These are phyloP conservation scores for Pyrrhia umbra DNA, from an alignment of 2,888 invertebrate genomes.

Conservation along the genomic window DNA sequence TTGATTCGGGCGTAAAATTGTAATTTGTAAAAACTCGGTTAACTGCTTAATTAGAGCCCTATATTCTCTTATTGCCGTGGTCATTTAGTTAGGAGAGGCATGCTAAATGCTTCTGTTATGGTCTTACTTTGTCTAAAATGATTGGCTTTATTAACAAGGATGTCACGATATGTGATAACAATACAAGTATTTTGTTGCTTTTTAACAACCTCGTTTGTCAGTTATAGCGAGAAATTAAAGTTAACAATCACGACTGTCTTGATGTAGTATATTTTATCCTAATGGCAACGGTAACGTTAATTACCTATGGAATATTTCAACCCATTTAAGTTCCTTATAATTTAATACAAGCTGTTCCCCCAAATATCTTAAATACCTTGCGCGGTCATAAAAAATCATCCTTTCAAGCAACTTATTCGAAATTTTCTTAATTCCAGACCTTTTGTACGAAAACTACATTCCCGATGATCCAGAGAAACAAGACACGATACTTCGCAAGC, in stretches of 20 bases:
- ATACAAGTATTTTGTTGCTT: constrained; percentile 44
- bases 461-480: constrained; percentile 89
- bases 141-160: constrained; percentile 37
- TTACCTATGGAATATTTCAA: not conserved
- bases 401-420: constrained; percentile 6
- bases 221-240: constrained; percentile 48
- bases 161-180: constrained; percentile 52
- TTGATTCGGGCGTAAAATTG: constrained; percentile 85
- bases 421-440: constrained; percentile 85
- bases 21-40: constrained; percentile 74
- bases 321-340: not conserved
- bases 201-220: constrained; percentile 45
- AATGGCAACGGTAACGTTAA: not conserved
- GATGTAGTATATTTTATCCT: not conserved
- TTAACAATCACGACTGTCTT: constrained; percentile 52
- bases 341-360: too few species aligned
- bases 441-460: constrained; percentile 90
- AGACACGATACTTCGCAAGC: constrained; percentile 90
- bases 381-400: too few species aligned
- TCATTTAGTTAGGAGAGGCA: constrained; percentile 44
- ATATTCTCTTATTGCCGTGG: constrained; percentile 67
- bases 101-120: constrained; percentile 44
- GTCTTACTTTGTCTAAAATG: constrained; percentile 41
- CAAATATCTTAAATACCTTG: too few species aligned
- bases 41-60: constrained; percentile 75